phyloP scores from a whole-genome alignment of 1,140 invertebrate genomes.

The Neelides sp. region DNA sequence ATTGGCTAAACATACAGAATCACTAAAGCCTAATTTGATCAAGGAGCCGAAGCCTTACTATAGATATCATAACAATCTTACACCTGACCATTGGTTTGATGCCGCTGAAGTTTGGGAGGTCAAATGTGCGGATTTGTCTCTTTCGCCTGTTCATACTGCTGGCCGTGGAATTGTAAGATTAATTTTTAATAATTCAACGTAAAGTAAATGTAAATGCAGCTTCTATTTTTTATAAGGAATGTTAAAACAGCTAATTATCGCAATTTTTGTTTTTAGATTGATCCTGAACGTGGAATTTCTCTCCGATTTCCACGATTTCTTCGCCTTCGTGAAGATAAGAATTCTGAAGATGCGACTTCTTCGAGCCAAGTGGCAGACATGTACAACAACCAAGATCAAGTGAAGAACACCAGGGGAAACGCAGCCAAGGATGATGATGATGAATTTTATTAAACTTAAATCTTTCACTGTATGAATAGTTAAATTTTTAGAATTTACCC shows the following conservation, averaged over 20 bases:
- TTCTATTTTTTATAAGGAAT: not conserved
- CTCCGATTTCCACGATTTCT: constrained; percentile 90
- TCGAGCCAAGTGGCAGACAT: constrained; percentile 63
- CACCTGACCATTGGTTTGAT: constrained; percentile 94
- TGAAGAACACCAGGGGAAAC: constrained; percentile 57
- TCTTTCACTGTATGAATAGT: not conserved
- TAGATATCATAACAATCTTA: constrained; percentile 55
- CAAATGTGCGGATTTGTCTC: constrained; percentile 93
- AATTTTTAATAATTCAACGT: not conserved
- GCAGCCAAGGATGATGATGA: constrained; percentile 40
- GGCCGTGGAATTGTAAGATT: constrained; percentile 67
- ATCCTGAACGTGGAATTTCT: constrained; percentile 87
- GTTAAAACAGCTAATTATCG: constrained; percentile 2
- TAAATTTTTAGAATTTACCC: too few species aligned
- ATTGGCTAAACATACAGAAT: constrained; percentile 60
- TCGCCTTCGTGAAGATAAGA: constrained; percentile 85
- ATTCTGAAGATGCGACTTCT: constrained; percentile 81
- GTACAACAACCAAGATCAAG: constrained; percentile 83
- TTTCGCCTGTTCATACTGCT: constrained; percentile 88
- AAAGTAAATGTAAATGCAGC: constrained; percentile 1
- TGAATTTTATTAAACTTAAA: constrained; percentile 50
- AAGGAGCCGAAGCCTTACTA: constrained; percentile 71
- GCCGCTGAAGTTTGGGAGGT: constrained; percentile 91
- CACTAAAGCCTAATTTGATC: constrained; percentile 65
- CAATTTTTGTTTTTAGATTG: constrained; percentile 45